phyloP scores from a whole-genome alignment of 2,113 vertebrate genomes.

The Acrocephalus arundinaceus region DNA sequence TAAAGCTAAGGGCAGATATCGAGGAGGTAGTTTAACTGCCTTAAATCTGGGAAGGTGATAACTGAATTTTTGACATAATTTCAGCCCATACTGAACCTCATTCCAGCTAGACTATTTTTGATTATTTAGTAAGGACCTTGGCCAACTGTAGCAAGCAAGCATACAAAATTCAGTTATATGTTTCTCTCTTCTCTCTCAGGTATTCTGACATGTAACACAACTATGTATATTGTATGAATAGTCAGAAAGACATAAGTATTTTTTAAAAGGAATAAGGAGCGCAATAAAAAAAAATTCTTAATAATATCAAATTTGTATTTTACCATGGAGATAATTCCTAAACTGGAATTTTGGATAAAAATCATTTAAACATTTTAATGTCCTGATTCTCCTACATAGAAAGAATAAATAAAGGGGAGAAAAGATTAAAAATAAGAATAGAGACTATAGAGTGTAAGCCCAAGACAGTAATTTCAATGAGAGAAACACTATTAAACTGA shows the following conservation, averaged over 20 bases:
- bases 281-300: not conserved
- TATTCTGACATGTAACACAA: not conserved
- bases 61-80: not conserved
- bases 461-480: not conserved
- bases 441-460: not conserved
- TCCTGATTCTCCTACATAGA: not conserved
- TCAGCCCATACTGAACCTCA: not conserved
- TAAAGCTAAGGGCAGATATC: not conserved
- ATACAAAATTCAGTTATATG: not conserved
- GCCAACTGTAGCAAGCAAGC: not conserved
- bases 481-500: not conserved
- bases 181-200: not conserved
- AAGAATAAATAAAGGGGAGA: not conserved
- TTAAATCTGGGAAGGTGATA: not conserved
- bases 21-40: not conserved
- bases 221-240: fast-evolving
- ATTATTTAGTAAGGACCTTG: not conserved
- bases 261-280: not conserved
- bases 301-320: not conserved
- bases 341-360: not conserved
- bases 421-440: not conserved
- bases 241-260: not conserved
- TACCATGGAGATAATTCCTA: not conserved
- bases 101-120: not conserved
- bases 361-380: not conserved